Evolutionary conservation across 2,797 vertebrate genomes (phyloP).

Genomic region (Lutjanus argentimaculatus): DNA sequence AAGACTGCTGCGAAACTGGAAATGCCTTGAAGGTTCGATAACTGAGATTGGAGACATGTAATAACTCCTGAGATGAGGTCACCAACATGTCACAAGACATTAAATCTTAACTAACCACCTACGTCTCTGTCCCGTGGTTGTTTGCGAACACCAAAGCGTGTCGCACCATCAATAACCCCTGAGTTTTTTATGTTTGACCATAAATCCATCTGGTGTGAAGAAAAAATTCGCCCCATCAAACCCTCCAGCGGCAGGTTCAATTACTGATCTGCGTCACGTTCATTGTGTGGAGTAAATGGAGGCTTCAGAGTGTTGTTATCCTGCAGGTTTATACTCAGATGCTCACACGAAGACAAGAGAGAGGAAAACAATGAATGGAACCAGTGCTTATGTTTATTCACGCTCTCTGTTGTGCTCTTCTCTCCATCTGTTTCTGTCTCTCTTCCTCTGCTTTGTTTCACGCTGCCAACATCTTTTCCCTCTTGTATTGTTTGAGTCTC

Average conservation of each 20-base stretch:
- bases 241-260: background rate
- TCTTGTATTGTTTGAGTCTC: background rate
- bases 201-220: background rate
- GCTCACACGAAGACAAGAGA: background rate
- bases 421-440: conserved; percentile 24
- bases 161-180: background rate
- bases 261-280: background rate
- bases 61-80: background rate
- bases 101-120: background rate
- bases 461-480: background rate
- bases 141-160: background rate
- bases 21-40: background rate
- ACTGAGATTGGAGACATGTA: background rate
- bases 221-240: background rate
- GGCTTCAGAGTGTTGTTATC: background rate
- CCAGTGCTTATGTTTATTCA: background rate
- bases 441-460: conserved; percentile 5
- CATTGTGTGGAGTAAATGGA: background rate
- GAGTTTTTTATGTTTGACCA: background rate
- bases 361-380: background rate
- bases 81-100: background rate
- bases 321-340: background rate
- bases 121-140: background rate
- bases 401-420: background rate
- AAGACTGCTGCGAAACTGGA: background rate